These are phyloP conservation scores for Osedax frankpressi DNA, from an alignment of 2,888 invertebrate genomes.

Conservation along the genomic window DNA sequence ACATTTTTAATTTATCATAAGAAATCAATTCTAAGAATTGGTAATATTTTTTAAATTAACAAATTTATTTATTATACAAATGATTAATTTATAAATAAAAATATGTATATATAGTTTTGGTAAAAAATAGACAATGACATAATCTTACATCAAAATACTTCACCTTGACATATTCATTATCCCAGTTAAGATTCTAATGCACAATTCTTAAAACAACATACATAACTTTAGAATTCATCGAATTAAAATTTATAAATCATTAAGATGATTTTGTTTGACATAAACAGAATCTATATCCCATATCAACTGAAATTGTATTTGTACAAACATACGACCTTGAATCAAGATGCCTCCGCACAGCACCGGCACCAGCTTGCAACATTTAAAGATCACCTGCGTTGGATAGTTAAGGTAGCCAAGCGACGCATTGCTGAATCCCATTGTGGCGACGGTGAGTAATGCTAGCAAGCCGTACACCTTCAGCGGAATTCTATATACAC, in stretches of 20 bases:
- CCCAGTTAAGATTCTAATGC: too few relatives aligned
- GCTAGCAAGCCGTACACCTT: slow-evolving; percentile 68
- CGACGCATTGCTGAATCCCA: slow-evolving; percentile 88
- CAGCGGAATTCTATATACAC: slow-evolving; percentile 75
- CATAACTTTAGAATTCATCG: too few relatives aligned
- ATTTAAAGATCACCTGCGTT: slow-evolving; percentile 91
- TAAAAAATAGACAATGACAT: too few relatives aligned
- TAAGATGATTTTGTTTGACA: not conserved
- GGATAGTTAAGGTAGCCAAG: slow-evolving; percentile 89
- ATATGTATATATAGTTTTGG: too few relatives aligned
- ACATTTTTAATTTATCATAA: too few relatives aligned
- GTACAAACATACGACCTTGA: slow-evolving; percentile 51
- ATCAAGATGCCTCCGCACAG: slow-evolving; percentile 83
- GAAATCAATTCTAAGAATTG: too few relatives aligned
- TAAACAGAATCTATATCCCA: not conserved
- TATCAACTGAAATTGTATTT: not conserved
- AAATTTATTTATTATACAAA: too few relatives aligned
- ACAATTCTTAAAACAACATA: too few relatives aligned
- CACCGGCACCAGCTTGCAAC: slow-evolving; percentile 90
- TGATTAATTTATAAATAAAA: too few relatives aligned
- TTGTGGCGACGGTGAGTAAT: slow-evolving; percentile 76
- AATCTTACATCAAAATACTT: too few relatives aligned
- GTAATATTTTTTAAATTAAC: too few relatives aligned
- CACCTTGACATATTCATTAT: too few relatives aligned
- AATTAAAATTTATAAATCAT: not conserved